phyloP scores from a whole-genome alignment of 2,113 vertebrate genomes.

The Melanotaenia duboulayi region DNA sequence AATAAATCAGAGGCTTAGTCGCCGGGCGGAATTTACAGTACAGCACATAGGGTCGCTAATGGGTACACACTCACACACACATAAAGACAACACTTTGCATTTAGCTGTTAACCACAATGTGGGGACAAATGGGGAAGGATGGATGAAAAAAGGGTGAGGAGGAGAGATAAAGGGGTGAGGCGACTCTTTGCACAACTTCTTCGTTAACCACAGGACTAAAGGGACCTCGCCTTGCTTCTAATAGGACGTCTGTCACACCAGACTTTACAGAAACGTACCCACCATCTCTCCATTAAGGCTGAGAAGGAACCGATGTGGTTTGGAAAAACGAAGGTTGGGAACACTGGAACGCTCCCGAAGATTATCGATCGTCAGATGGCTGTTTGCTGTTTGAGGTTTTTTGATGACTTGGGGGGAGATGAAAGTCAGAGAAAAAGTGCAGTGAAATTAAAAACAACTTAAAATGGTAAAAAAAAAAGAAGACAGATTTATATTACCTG shows the following conservation, averaged over 20 bases:
- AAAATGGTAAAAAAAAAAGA: not conserved
- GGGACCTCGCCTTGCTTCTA: constrained; percentile 52
- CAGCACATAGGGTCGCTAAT: constrained; percentile 63
- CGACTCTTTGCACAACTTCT: constrained; percentile 70
- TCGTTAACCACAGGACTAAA: constrained; percentile 74
- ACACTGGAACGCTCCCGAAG: constrained; percentile 9
- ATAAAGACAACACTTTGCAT: constrained; percentile 66
- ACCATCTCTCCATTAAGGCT: constrained; percentile 65
- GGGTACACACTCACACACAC: constrained; percentile 48
- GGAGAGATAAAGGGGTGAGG: constrained; percentile 62
- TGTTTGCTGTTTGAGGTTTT: constrained; percentile 67
- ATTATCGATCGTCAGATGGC: constrained; percentile 69
- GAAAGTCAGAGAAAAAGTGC: constrained; percentile 57
- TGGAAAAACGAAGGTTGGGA: constrained; percentile 6
- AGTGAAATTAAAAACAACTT: constrained; percentile 25
- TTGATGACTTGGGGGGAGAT: constrained; percentile 36
- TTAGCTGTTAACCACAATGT: constrained; percentile 73
- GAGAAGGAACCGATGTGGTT: constrained; percentile 49
- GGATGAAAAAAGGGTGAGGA: constrained; percentile 51
- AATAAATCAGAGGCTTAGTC: constrained; percentile 79
- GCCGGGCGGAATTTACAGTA: constrained; percentile 57
- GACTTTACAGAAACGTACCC: constrained; percentile 28
- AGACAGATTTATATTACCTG: no score
- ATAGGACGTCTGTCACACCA: constrained; percentile 43
- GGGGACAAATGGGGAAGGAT: constrained; percentile 67